These are phyloP conservation scores for Smithornis capensis DNA, from an alignment of 2,113 vertebrate species.

Conservation along the genomic window DNA sequence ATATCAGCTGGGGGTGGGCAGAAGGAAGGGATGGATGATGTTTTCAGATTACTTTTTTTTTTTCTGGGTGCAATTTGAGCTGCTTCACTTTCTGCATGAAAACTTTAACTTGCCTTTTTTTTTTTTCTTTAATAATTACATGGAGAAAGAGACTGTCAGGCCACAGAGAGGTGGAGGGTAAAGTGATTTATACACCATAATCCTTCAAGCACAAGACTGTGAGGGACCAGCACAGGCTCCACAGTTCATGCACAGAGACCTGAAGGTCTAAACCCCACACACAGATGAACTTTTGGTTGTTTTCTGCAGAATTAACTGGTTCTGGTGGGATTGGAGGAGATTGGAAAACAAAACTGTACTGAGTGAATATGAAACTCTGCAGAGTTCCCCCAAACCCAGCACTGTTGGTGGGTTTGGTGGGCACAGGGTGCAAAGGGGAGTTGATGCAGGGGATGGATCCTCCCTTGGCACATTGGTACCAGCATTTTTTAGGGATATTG, in stretches of 20 bases:
- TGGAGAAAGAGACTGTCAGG: background rate
- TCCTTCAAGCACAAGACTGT: background rate
- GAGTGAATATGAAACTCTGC: background rate
- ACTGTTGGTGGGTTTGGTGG: background rate
- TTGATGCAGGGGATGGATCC: background rate
- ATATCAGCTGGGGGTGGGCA: slow-evolving; percentile 20
- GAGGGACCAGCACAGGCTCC: background rate
- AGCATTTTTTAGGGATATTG: background rate
- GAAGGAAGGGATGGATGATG: background rate
- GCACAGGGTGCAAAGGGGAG: background rate
- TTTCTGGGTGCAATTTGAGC: slow-evolving; percentile 8
- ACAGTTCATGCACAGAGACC: background rate
- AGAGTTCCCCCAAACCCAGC: background rate
- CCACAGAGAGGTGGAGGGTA: background rate
- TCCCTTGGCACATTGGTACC: background rate
- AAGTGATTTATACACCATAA: background rate
- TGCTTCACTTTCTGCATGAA: slow-evolving; percentile 28
- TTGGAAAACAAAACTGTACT: background rate
- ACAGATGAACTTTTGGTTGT: background rate
- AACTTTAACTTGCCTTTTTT: background rate
- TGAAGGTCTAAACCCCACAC: background rate
- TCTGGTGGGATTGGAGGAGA: background rate
- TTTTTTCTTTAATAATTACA: background rate
- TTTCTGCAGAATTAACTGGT: background rate
- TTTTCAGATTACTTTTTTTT: background rate